Percentiles rank a stretch among this genome's conserved stretches.
phyloP scores from a whole-genome alignment of 2,888 invertebrate species.

The Abrostola tripartita region DNA sequence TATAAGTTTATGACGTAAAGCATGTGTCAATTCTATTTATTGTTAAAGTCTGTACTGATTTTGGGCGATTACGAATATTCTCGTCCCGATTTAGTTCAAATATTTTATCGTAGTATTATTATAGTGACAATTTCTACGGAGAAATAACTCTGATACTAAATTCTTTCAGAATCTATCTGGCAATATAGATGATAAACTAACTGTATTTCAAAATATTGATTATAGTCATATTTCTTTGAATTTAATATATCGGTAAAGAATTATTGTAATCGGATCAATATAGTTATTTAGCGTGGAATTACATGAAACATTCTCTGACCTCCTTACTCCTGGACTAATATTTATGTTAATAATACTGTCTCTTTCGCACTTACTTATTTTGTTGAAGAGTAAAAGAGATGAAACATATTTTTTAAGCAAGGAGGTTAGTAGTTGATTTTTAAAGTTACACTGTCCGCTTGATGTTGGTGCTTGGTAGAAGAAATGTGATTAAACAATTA shows the following conservation, averaged over 20 bases:
- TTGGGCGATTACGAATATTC: neutral
- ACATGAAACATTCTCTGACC: no score
- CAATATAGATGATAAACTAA: no score
- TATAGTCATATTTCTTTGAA: no score
- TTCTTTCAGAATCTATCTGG: no score
- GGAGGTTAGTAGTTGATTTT: constrained; percentile 19
- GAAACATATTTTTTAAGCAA: constrained; percentile 1
- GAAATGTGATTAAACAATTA: constrained; percentile 60
- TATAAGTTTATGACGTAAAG: constrained; percentile 6
- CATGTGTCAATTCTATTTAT: constrained; percentile 43
- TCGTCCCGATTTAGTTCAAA: neutral
- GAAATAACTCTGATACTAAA: no score
- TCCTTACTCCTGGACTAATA: no score
- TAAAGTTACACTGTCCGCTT: constrained; percentile 66
- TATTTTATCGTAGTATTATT: neutral
- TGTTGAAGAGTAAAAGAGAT: no score
- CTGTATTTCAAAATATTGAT: no score
- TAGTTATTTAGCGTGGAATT: no score
- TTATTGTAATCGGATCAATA: neutral
- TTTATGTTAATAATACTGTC: no score
- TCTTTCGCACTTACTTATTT: no score
- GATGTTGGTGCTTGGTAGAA: constrained; percentile 78
- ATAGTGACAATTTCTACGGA: neutral
- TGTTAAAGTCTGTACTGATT: constrained; percentile 13
- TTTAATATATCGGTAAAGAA: no score